Base-by-base conservation (phyloP, 2,797 vertebrate species). In the Danio jaintianensis region DNA sequence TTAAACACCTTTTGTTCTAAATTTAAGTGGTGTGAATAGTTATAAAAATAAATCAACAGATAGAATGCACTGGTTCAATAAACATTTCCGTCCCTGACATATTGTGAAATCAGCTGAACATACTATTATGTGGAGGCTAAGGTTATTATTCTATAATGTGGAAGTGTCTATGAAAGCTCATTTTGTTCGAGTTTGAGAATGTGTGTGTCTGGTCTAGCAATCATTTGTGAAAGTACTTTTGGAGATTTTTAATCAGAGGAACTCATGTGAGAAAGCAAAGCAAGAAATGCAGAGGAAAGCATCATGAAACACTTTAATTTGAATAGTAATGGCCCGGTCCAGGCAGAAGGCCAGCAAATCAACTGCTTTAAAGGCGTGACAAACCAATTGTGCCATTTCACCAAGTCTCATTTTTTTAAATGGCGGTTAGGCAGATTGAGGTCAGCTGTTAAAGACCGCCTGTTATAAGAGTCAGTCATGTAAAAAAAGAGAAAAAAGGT, bases 321-420 rank as follows among this genome's bases (percentile, higher is more conserved):
- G 84, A 92, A 90, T 88, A 82, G 89, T 91, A 86, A 91, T 80
- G 83, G 80, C 76, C 64, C 40, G 18, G 20, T 83, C 86, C 85
- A 84, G 86, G 88, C 89, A 88, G 56, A 74, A 7, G 78, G 88
- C 87, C 88, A 87, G 84, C 12, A 78, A 83, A 80, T 62, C 83
- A 80, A 88, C 83, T 83, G 78, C 40, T 83, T 87, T 67, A 71
- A 66, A 59, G 52, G 85, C 72, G 52, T 87, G 79, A 82, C 82
- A 86, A 86, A 79, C 58, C 64, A 66, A 89, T 80, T 88, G 87
- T 86, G 84, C 86, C 76, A 82, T 89, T 78, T 80, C 70, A 73
- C 66, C 58, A 83, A 83, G 64, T 70, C 56, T 69, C 42, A 53
- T 69, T 83, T 29, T 29, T 79, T 74, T 79, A 83, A 83, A 75